phyloP scores from a whole-genome alignment of 2,888 invertebrate genomes.

The Drosophila picticornis region DNA sequence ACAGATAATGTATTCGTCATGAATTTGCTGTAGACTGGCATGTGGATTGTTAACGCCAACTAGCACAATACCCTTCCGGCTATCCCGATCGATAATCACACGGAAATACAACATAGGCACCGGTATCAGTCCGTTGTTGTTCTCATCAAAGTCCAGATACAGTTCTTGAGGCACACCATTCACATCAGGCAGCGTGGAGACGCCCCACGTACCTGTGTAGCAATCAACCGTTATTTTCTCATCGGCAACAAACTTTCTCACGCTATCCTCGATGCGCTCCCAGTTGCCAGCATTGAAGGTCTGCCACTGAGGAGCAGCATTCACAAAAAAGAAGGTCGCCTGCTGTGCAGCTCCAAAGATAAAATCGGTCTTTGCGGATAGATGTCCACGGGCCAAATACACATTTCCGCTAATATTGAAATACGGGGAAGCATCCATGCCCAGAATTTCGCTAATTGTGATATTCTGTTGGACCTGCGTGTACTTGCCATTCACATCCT shows the following conservation, averaged over 20 bases:
- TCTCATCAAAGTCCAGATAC: constrained; percentile 82
- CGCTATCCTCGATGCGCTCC: constrained; percentile 86
- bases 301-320: constrained; percentile 87
- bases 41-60: constrained; percentile 86
- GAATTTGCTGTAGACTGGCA: constrained; percentile 66
- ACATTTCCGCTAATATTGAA: constrained; percentile 68
- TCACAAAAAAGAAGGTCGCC: constrained; percentile 86
- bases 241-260: constrained; percentile 85
- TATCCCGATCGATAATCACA: constrained; percentile 85
- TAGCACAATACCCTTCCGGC: constrained; percentile 86
- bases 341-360: constrained; percentile 86
- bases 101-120: constrained; percentile 87
- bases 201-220: constrained; percentile 87
- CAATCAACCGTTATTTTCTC: constrained; percentile 84
- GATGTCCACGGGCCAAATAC: constrained; percentile 86
- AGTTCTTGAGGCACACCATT: constrained; percentile 80
- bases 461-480: constrained; percentile 81
- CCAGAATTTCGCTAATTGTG: constrained; percentile 83
- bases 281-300: constrained; percentile 88
- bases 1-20: constrained; percentile 74
- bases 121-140: constrained; percentile 85
- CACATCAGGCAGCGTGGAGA: constrained; percentile 86
- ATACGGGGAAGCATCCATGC: constrained; percentile 75
- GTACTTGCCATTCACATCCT: constrained; percentile 82
- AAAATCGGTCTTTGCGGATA: constrained; percentile 86